Evolutionary conservation across 2,888 invertebrate genomes (phyloP).

Genomic region (Asteroscopus sphinx): DNA sequence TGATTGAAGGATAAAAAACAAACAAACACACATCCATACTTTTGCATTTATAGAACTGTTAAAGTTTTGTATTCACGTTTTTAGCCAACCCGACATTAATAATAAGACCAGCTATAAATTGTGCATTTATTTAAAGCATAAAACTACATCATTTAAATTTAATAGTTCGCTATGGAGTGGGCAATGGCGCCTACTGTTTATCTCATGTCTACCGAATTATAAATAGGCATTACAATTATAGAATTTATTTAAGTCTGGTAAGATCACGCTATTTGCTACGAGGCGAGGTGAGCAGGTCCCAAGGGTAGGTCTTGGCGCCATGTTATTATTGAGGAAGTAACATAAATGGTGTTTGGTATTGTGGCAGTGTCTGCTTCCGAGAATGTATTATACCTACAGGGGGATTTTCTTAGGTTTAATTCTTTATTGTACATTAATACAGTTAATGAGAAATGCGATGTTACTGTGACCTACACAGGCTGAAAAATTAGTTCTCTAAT

Average conservation of each 20-base stretch:
- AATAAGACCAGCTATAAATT: conserved; percentile 47
- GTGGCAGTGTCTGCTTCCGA: conserved; percentile 39
- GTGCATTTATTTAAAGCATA: conserved; percentile 51
- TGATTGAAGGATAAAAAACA: no score
- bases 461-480: no score
- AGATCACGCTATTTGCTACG: conserved; percentile 12
- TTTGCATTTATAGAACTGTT: no score
- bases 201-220: conserved; percentile 37
- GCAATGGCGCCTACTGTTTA: conserved; percentile 47
- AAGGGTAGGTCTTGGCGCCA: conserved; percentile 45
- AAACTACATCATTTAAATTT: conserved; percentile 49
- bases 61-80: no score
- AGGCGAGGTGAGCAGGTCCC: conserved; percentile 43
- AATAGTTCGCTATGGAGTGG: conserved; percentile 43
- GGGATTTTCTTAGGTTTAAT: conserved; percentile 6
- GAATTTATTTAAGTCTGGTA: conserved; percentile 37
- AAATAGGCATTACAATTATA: conserved; percentile 54
- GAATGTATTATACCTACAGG: conserved; percentile 18
- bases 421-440: no score
- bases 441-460: no score
- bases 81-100: conserved; percentile 25
- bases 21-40: no score
- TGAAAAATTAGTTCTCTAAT: no score
- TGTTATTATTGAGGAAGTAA: conserved; percentile 18
- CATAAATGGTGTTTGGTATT: conserved; percentile 20